These are phyloP conservation scores for Rhagonycha lutea DNA, from an alignment of 2,888 invertebrate species.

Conservation along the genomic window DNA sequence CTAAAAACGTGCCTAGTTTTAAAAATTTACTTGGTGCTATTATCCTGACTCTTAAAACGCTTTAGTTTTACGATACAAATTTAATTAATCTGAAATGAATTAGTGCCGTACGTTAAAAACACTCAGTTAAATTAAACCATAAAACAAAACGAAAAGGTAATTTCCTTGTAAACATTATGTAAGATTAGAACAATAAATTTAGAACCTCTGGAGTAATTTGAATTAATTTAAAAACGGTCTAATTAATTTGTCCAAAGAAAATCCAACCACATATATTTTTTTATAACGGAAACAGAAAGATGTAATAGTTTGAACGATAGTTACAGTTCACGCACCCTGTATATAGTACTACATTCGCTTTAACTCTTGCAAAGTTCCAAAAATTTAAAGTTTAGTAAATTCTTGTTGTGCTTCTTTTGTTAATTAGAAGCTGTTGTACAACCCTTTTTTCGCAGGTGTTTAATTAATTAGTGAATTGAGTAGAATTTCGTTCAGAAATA, in stretches of 20 bases:
- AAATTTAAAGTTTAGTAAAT: too few relatives aligned
- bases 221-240: slow-evolving; percentile 19
- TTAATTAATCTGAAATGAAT: slow-evolving; percentile 4
- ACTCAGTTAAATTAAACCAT: not conserved
- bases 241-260: slow-evolving; percentile 19
- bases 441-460: too few relatives aligned
- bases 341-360: too few relatives aligned
- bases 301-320: too few relatives aligned
- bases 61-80: slow-evolving; percentile 1
- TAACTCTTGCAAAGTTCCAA: too few relatives aligned
- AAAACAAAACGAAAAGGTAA: not conserved
- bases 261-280: not conserved
- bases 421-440: too few relatives aligned
- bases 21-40: not conserved
- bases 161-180: slow-evolving; percentile 1
- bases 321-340: too few relatives aligned
- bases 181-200: slow-evolving; percentile 14
- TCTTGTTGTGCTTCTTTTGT: too few relatives aligned
- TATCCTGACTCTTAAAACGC: not conserved
- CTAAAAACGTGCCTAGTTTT: not conserved
- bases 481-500: too few relatives aligned
- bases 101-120: not conserved
- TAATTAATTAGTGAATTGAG: too few relatives aligned
- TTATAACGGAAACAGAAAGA: not conserved
- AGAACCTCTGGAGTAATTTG: slow-evolving; percentile 11